Evolutionary conservation across 1,140 invertebrate species (phyloP).

Genomic region (Conopomorpha cramerella): DNA sequence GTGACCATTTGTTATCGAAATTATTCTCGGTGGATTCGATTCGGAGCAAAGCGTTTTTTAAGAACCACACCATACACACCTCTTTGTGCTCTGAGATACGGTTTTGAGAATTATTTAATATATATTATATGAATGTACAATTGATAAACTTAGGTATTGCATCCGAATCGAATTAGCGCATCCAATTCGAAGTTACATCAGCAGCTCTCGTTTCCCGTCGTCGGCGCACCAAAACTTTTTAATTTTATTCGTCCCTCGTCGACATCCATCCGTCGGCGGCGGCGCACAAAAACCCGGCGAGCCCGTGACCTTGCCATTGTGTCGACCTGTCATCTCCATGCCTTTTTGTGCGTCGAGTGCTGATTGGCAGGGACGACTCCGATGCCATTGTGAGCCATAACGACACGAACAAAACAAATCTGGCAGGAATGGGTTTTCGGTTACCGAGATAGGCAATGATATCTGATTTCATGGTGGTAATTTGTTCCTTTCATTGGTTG

Average conservation of each 20-base stretch:
- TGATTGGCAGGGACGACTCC: background rate
- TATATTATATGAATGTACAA: too few species aligned
- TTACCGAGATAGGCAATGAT: conserved; percentile 2
- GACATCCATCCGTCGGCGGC: background rate
- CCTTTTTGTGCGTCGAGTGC: background rate
- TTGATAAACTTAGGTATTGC: background rate
- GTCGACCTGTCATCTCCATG: background rate
- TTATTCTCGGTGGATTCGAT: too few species aligned
- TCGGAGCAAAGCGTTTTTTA: too few species aligned
- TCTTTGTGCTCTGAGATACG: too few species aligned
- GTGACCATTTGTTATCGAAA: too few species aligned
- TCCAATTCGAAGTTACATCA: too few species aligned
- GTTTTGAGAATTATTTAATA: too few species aligned
- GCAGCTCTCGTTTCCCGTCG: too few species aligned
- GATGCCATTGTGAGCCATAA: background rate
- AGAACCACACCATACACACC: too few species aligned
- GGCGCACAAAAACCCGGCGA: background rate
- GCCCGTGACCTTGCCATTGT: background rate
- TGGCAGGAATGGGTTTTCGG: background rate
- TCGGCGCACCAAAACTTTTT: background rate
- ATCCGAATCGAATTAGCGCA: background rate
- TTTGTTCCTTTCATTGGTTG: conserved; percentile 29
- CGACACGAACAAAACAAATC: background rate
- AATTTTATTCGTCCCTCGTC: background rate
- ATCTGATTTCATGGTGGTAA: conserved; percentile 1